phyloP scores from a whole-genome alignment of 2,113 vertebrate genomes.

The Columba livia region DNA sequence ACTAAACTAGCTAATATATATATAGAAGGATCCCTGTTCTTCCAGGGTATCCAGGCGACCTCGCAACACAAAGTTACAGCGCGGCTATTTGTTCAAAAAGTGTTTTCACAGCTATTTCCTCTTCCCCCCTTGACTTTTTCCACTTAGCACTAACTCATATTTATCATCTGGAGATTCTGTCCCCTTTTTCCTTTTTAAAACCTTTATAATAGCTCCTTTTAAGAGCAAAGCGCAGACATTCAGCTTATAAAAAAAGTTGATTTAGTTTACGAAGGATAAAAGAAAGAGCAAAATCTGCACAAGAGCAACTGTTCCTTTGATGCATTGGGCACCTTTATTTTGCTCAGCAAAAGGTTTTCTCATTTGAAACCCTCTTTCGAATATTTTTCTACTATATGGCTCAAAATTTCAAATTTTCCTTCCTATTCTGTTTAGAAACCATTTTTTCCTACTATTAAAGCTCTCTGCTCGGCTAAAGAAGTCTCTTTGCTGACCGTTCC shows the following conservation, averaged over 20 bases:
- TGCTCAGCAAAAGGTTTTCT: neutral
- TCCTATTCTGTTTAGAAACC: neutral
- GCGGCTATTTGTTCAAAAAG: conserved; percentile 41
- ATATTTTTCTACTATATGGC: neutral
- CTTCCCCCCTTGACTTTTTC: conserved; percentile 17
- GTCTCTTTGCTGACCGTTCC: neutral
- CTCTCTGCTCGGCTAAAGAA: neutral
- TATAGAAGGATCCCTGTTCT: conserved; percentile 18
- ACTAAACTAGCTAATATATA: conserved; percentile 26
- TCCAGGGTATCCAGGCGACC: conserved; percentile 55
- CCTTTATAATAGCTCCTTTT: neutral
- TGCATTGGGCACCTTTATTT: neutral
- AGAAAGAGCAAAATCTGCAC: neutral
- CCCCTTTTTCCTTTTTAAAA: conserved; percentile 16
- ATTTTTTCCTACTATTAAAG: neutral
- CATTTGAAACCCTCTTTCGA: neutral
- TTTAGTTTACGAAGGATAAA: neutral
- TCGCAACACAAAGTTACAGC: conserved; percentile 29
- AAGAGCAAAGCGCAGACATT: neutral
- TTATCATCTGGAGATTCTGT: conserved; percentile 39
- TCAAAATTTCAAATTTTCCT: neutral
- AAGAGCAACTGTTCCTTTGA: neutral
- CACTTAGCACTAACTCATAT: neutral
- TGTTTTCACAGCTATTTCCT: conserved; percentile 59
- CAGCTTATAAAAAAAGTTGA: neutral